Percentiles rank a stretch among this genome's conserved stretches.
Evolutionary conservation across 2,888 invertebrate genomes (phyloP).

Genomic region (Caenorhabditis zanzibari): DNA sequence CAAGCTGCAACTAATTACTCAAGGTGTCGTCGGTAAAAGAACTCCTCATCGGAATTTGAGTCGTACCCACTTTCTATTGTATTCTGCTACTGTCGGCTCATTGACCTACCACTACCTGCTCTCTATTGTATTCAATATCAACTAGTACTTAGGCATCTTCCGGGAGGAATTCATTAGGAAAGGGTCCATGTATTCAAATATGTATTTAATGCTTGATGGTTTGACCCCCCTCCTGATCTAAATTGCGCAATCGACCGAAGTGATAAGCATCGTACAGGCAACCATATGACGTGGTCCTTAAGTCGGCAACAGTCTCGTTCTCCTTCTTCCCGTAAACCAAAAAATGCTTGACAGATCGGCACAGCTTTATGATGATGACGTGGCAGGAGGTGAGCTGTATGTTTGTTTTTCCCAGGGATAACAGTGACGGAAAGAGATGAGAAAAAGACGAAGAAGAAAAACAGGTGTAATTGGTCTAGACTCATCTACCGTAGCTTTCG

Average conservation of each 20-base stretch:
- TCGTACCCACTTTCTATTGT: slow-evolving; percentile 23
- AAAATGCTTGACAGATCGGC: slow-evolving; percentile 10
- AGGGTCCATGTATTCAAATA: slow-evolving; percentile 13
- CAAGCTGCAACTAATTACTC: slow-evolving; percentile 1
- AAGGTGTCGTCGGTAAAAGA: neutral
- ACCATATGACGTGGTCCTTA: slow-evolving; percentile 26
- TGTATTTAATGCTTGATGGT: neutral
- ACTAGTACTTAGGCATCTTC: slow-evolving; percentile 21
- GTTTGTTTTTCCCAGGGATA: slow-evolving; percentile 10
- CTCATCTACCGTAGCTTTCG: neutral
- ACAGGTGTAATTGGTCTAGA: slow-evolving; percentile 7
- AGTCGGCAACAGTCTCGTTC: slow-evolving; percentile 3
- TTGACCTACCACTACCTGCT: slow-evolving; percentile 34
- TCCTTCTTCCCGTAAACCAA: slow-evolving; percentile 28
- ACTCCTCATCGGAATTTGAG: slow-evolving; percentile 30
- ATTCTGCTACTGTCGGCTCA: slow-evolving; percentile 23
- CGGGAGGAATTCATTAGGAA: slow-evolving; percentile 6
- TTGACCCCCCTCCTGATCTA: slow-evolving; percentile 4
- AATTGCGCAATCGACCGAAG: slow-evolving; percentile 25
- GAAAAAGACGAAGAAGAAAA: neutral
- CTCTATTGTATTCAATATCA: slow-evolving; percentile 29
- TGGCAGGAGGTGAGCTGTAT: slow-evolving; percentile 13
- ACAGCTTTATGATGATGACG: slow-evolving; percentile 28
- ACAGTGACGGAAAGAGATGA: neutral
- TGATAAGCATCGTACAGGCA: slow-evolving; percentile 34